These are phyloP conservation scores for Cyprinus carpio DNA, from an alignment of 2,113 vertebrate genomes.

Conservation along the genomic window DNA sequence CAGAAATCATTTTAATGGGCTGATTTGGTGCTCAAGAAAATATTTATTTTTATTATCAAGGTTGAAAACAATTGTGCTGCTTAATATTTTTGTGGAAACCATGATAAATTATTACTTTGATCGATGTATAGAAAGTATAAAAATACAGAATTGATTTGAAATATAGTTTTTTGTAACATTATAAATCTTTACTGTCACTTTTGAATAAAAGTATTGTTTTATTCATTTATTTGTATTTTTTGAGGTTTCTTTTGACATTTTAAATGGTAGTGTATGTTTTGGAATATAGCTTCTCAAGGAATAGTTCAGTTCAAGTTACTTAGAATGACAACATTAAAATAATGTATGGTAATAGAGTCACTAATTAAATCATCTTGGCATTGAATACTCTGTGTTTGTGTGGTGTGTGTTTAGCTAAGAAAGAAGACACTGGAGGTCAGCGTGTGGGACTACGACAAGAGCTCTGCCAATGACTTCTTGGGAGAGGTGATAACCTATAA, in stretches of 20 bases:
- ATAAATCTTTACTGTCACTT: background rate
- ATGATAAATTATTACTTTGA: background rate
- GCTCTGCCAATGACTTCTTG: slow-evolving; percentile 97
- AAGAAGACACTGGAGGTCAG: slow-evolving; percentile 98
- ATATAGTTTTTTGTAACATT: background rate
- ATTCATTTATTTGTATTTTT: too few relatives aligned
- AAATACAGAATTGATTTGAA: background rate
- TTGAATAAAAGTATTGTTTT: background rate
- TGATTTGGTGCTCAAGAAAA: background rate
- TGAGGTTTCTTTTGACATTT: too few relatives aligned
- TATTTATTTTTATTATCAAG: background rate
- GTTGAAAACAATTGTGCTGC: background rate
- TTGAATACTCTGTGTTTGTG: slow-evolving; percentile 20
- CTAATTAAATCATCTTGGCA: background rate
- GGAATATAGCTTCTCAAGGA: too few relatives aligned
- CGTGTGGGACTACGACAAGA: slow-evolving; percentile 98
- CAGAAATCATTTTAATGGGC: background rate
- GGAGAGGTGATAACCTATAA: slow-evolving; percentile 86
- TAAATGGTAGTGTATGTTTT: too few relatives aligned
- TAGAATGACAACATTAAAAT: background rate
- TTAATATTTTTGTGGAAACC: background rate
- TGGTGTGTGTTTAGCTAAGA: slow-evolving; percentile 82
- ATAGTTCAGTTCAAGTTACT: background rate
- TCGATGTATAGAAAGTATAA: background rate
- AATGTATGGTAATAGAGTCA: background rate